A percentile compares a stretch with the other conserved stretches of the same genome.
These are phyloP conservation scores for Zalophus californianus DNA, from an alignment of 2,797 vertebrate species.

Conservation along the genomic window DNA sequence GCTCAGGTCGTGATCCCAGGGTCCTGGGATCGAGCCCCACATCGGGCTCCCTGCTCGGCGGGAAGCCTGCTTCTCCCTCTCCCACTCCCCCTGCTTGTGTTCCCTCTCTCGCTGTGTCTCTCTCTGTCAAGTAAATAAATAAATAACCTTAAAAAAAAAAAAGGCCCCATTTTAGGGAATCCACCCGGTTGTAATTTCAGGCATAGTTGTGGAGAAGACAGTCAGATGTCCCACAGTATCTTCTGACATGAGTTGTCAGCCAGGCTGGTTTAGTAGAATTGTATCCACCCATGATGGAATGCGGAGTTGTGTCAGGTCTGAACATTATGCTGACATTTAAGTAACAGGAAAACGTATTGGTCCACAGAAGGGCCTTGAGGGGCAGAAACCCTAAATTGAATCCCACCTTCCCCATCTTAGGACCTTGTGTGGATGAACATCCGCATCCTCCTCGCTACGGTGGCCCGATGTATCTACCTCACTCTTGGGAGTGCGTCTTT, in stretches of 20 bases:
- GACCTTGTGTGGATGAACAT: rapidly evolving
- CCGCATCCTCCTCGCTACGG: rapidly evolving
- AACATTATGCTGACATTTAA: background rate
- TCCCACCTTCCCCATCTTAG: background rate
- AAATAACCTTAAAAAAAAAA: too few relatives aligned
- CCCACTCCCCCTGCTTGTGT: too few relatives aligned
- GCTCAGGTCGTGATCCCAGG: too few relatives aligned
- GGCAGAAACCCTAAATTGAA: rapidly evolving
- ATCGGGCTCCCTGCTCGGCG: too few relatives aligned
- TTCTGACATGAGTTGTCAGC: background rate
- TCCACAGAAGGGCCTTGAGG: background rate
- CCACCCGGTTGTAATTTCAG: background rate
- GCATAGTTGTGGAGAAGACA: background rate
- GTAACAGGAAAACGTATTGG: background rate
- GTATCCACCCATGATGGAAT: rapidly evolving
- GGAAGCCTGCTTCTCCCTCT: too few relatives aligned
- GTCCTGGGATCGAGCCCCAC: too few relatives aligned
- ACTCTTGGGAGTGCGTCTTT: rapidly evolving
- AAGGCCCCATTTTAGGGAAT: background rate
- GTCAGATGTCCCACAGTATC: background rate
- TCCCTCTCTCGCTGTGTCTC: too few relatives aligned
- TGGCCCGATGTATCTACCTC: rapidly evolving
- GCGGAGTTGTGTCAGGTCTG: background rate
- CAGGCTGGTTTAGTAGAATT: background rate
- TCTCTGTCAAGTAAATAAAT: too few relatives aligned